Conservation (phyloP, 2,113 vertebrate species). For the Syngnathus scovelli region DNA sequence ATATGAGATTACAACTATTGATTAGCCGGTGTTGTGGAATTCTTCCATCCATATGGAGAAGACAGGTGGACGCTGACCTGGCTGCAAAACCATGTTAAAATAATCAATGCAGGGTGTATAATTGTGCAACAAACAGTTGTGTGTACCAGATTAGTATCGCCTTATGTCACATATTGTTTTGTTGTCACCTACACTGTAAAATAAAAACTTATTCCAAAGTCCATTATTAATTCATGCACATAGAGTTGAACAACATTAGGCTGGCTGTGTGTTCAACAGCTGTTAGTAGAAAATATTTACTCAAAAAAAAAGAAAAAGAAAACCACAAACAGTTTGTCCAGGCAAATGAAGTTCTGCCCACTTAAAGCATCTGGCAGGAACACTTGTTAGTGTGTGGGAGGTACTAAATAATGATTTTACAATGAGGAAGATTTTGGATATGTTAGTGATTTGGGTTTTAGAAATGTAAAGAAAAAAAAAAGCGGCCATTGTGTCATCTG, state of each 20-base stretch:
- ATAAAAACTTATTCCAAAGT: slow-evolving; percentile 26
- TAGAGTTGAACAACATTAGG: slow-evolving; percentile 22
- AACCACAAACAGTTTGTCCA: slow-evolving; percentile 1
- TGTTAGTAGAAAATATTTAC: slow-evolving; percentile 19
- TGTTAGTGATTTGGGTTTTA: neutral
- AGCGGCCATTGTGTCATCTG: slow-evolving; percentile 1
- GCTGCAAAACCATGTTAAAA: neutral
- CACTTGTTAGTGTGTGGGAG: slow-evolving; percentile 44
- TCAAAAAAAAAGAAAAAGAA: slow-evolving; percentile 14
- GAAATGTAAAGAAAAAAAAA: neutral
- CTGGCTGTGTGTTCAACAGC: slow-evolving; percentile 35
- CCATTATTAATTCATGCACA: slow-evolving; percentile 53
- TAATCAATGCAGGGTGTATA: neutral
- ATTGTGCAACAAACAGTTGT: slow-evolving; percentile 22
- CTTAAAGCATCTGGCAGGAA: slow-evolving; percentile 37
- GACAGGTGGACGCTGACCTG: slow-evolving; percentile 48
- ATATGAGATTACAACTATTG: slow-evolving; percentile 58
- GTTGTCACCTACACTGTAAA: slow-evolving; percentile 12
- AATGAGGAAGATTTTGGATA: slow-evolving; percentile 34
- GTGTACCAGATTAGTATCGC: slow-evolving; percentile 33
- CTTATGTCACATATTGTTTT: slow-evolving; percentile 14
- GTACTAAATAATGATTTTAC: slow-evolving; percentile 46
- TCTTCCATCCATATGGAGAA: slow-evolving; percentile 62
- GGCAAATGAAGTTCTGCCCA: slow-evolving; percentile 19
- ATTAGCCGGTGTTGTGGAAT: slow-evolving; percentile 43